Evolutionary conservation across 2,888 invertebrate species (phyloP), one percentile per base, ranked within the genome.

Genomic region (Drosophila meridiana): DNA sequence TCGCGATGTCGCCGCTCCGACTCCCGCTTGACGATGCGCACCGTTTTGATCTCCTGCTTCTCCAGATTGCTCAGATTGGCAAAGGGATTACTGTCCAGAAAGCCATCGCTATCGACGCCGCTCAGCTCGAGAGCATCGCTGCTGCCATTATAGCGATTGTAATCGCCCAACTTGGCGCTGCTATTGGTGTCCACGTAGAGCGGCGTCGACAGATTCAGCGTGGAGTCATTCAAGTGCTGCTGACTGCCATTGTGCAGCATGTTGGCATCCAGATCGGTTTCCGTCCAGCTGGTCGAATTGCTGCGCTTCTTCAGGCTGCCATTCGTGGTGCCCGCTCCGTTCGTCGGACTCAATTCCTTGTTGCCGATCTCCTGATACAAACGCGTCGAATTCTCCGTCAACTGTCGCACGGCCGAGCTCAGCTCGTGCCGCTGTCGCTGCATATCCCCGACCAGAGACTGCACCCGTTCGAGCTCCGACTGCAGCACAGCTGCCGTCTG

Each of bases 21-120:
- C 92, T 98, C 98, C 14, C 98, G 94, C 93, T 98, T 98, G 0
- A 98, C 98, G 87, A 98, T 98, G 69, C 98, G 95, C 26, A 98
- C 98, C 0, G 98, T 98, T 94, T 98, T 97, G 69, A 97, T 97
- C 93, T 98, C 98, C 92, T 96, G 95, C 83, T 97, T 97, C 90
- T 98, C 98, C 66, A 96, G 95, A 90, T 94, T 95, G 32, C 94
- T 96, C 59, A 96, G 94, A 86, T 95, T 95, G 69, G 95, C 90
- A 71, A 93, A 93, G 1, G 91, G 92, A 76, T 92, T 92, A 40
- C 90, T 90, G 36, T 93, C 92, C 28, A 93, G 76, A 40, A 93
- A 92, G 14, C 93, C 93, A 69, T 93, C 93, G 71, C 92, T 93
- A 45, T 93, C 93, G 6, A 93, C 89, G 4, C 92, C 93, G 48